Base-by-base conservation (phyloP, 2,888 invertebrate genomes). In the Caenorhabditis virilis region DNA sequence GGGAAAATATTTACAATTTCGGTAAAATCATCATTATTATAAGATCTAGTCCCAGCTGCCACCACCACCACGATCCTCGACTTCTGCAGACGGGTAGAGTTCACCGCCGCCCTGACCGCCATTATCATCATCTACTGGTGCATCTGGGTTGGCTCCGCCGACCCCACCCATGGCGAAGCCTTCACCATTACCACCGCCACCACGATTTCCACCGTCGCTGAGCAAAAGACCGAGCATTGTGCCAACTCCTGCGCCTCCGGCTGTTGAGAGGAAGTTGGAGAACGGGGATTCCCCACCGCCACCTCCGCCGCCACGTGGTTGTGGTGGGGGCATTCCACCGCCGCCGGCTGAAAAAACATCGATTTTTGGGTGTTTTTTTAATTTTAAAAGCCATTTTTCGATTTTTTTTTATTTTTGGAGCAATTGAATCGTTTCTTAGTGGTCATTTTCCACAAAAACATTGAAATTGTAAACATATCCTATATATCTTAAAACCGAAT, bases 51-150 rank as follows among this genome's bases (percentile, higher is more conserved):
- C 75, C 76, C 76, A 80, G 25, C 72, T 63, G 23, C 78, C 78
- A 38, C 80, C 80, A 47, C 78, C 80, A 26, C 80, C 80, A 45
- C 78, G 74, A 48, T 80, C 80, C 35, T 79, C 74, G 23, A 77
- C 74, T n/a, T 74, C 72, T 22, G 50, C 54, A 9, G 75, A 73
- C 13, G 80, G 80, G 48, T 80, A 80, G 23, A 78, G 60, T 38
- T 77, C 78, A 7, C 64, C 66, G 6, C 76, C 76, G 6, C 71
- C 73, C 51, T 73, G 65, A 36, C 67, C 70, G 20, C 46, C 42
- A 47, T 73, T 69, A 49, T 75, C 75, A 49, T 71, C 69, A 41
- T 70, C 70, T 2, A 61, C 57, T 18, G 72, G 69, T 4, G 27
- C 36, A 15, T 47, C 52, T 1, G 61, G 67, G 22, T 62, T 53